Evolutionary conservation across 2,797 vertebrate species (phyloP), one percentile per base, ranked within the genome.

Genomic region (Coccyzus lansbergi): DNA sequence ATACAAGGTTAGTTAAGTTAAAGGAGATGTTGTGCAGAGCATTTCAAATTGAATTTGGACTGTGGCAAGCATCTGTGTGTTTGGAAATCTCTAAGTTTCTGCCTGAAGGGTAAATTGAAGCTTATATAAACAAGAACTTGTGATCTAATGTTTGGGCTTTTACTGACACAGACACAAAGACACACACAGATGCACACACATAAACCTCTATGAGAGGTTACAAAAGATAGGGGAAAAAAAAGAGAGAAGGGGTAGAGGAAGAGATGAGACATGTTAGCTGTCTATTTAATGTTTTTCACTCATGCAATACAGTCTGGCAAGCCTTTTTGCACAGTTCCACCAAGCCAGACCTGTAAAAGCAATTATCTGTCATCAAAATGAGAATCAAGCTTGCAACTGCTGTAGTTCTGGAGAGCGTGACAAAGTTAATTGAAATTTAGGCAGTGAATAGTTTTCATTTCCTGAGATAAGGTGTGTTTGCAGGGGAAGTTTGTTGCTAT

Each of bases 41-140:
- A 89, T 96, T 97, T 97, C 88, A 96, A 97, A 97, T 86, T 90
- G 96, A 97, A 94, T 94, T 95, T 94, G 72, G 91, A 91, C 90
- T 86, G 89, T 96, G 93, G 89, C 94, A 97, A 97, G 92, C 86
- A 91, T 97, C 93, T 96, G 86, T 97, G 94, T 97, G 95, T 97
- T 97, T 97, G 94, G 94, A 94, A 96, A 95, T 92, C 89, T 97
- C 92, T 89, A 90, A 95, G 90, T 97, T 97, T 96, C 83, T 97
- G 96, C 96, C 96, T 96, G 95, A 96, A 96, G 96, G 95, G 75
- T 95, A 95, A 95, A 96, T 93, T 96, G 94, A 96, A 94, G 92
- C 94, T 97, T 97, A 96, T 96, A 96, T 96, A 96, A 96, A 97
- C 96, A 97, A 95, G 90, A 97, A 94, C 89, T 96, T 96, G 92